Evolutionary conservation across 2,888 invertebrate species (phyloP).

Genomic region (Tuta absoluta): DNA sequence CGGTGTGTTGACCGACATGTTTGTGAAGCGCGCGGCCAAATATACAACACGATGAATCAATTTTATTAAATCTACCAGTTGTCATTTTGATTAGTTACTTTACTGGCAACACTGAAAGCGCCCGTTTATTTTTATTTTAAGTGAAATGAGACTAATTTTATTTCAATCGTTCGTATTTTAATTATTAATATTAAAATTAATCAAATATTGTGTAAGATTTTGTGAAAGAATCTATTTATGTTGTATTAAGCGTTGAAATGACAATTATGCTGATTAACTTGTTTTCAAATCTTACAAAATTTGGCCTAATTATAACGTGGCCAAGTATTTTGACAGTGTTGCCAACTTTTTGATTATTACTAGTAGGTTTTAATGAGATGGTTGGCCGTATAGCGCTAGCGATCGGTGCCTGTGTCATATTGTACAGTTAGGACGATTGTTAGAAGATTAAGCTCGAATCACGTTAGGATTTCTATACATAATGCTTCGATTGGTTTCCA

Average conservation of each 20-base stretch:
- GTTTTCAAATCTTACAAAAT: neutral
- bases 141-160: neutral
- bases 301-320: neutral
- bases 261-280: neutral
- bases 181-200: neutral
- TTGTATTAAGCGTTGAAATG: neutral
- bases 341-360: neutral
- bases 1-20: constrained; percentile 43
- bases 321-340: neutral
- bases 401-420: constrained; percentile 53
- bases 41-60: neutral
- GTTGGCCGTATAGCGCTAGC: constrained; percentile 29
- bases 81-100: neutral
- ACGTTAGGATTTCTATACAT: constrained; percentile 45
- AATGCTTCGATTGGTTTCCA: constrained; percentile 46
- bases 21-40: neutral
- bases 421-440: constrained; percentile 51
- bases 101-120: constrained; percentile 10
- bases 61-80: neutral
- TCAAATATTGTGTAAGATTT: constrained; percentile 24
- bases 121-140: neutral
- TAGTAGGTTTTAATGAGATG: neutral
- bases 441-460: constrained; percentile 59
- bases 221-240: neutral
- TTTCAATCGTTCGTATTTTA: neutral